phyloP scores from a whole-genome alignment of 1,140 invertebrate species.

The Drosophila oshimai region DNA sequence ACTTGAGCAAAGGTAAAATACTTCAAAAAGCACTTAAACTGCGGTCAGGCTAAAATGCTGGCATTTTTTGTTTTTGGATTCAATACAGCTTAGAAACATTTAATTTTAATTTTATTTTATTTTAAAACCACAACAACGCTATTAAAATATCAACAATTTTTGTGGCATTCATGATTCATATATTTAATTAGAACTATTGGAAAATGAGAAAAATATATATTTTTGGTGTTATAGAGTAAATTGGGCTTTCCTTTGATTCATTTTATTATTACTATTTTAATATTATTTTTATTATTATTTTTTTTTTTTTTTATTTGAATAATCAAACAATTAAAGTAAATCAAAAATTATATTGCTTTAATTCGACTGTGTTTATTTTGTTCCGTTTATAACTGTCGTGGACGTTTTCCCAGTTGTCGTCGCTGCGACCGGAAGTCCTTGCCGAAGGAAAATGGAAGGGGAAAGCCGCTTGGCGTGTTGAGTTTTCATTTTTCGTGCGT shows the following conservation, averaged over 20 bases:
- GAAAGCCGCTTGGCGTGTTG: conserved; percentile 48
- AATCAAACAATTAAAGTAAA: background rate
- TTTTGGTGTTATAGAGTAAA: no score
- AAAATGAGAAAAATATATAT: no score
- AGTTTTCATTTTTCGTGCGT: conserved; percentile 66
- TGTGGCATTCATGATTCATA: no score
- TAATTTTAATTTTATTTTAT: no score
- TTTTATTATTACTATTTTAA: no score
- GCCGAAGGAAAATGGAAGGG: background rate
- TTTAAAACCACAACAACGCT: no score
- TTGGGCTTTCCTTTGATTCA: no score
- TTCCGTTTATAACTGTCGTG: background rate
- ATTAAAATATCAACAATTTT: no score
- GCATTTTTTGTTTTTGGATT: no score
- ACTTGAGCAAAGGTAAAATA: conserved; percentile 27
- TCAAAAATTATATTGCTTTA: background rate
- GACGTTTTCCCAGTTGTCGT: conserved; percentile 46
- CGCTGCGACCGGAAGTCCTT: conserved; percentile 43
- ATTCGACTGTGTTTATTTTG: background rate
- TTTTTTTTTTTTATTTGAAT: background rate
- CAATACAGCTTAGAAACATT: no score
- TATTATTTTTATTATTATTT: no score
- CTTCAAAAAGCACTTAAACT: conserved; percentile 59
- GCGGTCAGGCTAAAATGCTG: conserved; percentile 1
- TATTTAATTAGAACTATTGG: no score